Percentiles rank a stretch among this genome's conserved stretches.
Evolutionary conservation across 2,797 vertebrate species (phyloP).

Genomic region (Manis crassicaudata): DNA sequence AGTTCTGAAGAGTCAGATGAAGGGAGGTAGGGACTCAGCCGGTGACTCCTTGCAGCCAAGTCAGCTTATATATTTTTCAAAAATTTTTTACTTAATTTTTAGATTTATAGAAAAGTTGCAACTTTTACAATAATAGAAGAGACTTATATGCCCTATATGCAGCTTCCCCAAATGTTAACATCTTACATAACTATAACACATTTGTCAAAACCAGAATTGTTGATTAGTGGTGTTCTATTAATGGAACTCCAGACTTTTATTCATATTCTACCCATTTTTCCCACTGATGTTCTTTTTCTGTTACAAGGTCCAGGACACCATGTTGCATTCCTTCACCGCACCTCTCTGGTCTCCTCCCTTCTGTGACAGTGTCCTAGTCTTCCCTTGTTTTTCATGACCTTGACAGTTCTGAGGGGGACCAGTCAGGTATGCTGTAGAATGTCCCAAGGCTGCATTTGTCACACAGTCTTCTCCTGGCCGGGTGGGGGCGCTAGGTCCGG

Average conservation of each 20-base stretch:
- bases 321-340: background rate
- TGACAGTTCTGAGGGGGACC: background rate
- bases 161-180: background rate
- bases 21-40: background rate
- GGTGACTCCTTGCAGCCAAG: background rate
- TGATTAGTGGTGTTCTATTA: background rate
- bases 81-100: background rate
- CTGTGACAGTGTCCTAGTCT: background rate
- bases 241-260: background rate
- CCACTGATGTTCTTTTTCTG: background rate
- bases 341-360: background rate
- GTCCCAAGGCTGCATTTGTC: background rate
- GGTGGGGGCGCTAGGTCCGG: background rate
- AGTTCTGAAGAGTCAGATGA: background rate
- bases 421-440: background rate
- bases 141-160: background rate
- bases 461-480: background rate
- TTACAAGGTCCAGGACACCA: background rate
- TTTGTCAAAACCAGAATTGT: background rate
- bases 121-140: background rate
- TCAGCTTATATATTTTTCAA: no score
- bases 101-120: background rate
- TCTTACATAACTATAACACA: background rate
- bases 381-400: background rate
- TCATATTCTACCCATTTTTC: background rate